Evolutionary conservation across 2,888 invertebrate genomes (phyloP).

Genomic region (Cerceris ruficornis): DNA sequence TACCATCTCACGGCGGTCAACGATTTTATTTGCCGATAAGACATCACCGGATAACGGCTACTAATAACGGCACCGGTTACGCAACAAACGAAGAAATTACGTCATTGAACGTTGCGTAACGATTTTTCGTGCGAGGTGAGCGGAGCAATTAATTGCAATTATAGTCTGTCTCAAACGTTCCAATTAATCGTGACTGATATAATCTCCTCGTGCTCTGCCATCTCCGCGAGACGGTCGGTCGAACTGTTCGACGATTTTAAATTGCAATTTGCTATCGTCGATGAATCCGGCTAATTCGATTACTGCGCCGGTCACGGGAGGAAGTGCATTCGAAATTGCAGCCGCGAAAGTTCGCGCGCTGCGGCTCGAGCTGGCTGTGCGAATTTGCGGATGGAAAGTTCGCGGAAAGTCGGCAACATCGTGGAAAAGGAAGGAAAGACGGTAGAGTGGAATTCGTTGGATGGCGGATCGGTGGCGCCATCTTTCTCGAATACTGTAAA

Average conservation of each 20-base stretch:
- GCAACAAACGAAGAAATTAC: not conserved
- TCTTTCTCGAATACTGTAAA: slow-evolving; percentile 52
- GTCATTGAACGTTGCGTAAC: slow-evolving; percentile 7
- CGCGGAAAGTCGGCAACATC: too few species aligned
- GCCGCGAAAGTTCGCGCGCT: too few species aligned
- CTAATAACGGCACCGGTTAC: slow-evolving; percentile 1
- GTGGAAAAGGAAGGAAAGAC: not conserved
- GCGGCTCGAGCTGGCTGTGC: too few species aligned
- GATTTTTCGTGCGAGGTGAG: slow-evolving; percentile 7
- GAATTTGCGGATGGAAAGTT: too few species aligned
- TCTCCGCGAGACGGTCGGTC: not conserved
- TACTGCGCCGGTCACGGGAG: too few species aligned
- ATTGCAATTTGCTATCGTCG: too few species aligned
- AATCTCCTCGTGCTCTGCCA: not conserved
- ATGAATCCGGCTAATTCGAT: too few species aligned
- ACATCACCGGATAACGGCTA: slow-evolving; percentile 7
- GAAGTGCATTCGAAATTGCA: too few species aligned
- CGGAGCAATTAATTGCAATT: slow-evolving; percentile 8
- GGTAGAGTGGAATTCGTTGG: slow-evolving; percentile 2
- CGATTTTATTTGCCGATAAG: slow-evolving; percentile 27
- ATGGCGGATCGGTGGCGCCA: slow-evolving; percentile 49
- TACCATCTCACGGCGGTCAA: slow-evolving; percentile 12
- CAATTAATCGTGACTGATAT: slow-evolving; percentile 15
- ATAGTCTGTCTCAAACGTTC: not conserved
- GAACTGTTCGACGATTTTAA: not conserved